Evolutionary conservation across 2,888 invertebrate genomes (phyloP).

Genomic region (Meloe dianella): DNA sequence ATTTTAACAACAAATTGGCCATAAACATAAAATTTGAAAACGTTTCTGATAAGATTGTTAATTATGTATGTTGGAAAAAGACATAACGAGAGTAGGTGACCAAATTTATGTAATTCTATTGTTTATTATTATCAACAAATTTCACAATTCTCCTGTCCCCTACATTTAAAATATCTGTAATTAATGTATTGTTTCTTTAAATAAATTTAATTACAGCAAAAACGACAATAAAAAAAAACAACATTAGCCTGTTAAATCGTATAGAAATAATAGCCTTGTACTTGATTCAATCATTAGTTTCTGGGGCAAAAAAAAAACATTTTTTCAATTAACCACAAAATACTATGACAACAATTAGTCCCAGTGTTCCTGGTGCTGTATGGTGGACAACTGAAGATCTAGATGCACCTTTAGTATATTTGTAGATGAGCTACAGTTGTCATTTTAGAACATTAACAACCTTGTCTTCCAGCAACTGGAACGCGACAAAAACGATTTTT

Average conservation of each 20-base stretch:
- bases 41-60: neutral
- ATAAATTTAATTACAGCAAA: neutral
- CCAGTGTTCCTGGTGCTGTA: too few species aligned
- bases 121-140: neutral
- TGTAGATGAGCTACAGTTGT: neutral
- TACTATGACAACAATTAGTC: too few species aligned
- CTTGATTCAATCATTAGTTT: neutral
- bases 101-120: neutral
- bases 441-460: neutral
- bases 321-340: too few species aligned
- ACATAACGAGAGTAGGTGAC: neutral
- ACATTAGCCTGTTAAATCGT: neutral
- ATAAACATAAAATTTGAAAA: neutral
- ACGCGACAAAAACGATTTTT: neutral
- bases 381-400: too few species aligned
- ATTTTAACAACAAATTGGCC: neutral
- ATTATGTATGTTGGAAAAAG: too few species aligned
- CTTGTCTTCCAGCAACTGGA: neutral
- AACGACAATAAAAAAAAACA: neutral
- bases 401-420: too few species aligned
- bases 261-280: neutral
- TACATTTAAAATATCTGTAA: neutral
- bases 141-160: neutral
- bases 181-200: neutral
- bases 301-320: neutral